These are phyloP conservation scores for Calosoma granatense DNA, from an alignment of 1,140 invertebrate genomes.

Conservation along the genomic window DNA sequence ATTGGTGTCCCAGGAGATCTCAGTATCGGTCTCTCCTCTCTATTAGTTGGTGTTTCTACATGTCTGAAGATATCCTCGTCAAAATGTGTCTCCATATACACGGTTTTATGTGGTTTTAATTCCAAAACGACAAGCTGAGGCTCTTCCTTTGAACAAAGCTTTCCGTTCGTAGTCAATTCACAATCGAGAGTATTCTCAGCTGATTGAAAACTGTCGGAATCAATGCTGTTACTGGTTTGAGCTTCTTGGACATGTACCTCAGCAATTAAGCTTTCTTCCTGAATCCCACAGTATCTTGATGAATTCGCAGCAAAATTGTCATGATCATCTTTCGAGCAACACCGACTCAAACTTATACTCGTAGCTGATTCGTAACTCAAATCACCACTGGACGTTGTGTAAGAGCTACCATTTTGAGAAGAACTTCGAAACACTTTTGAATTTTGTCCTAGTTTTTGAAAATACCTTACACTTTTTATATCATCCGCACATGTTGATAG, in stretches of 20 bases:
- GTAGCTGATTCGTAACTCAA: slow-evolving; percentile 42
- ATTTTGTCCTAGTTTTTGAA: slow-evolving; percentile 41
- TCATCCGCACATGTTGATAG: slow-evolving; percentile 55
- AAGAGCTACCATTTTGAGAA: slow-evolving; percentile 14
- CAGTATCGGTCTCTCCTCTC: not conserved
- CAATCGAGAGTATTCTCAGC: slow-evolving; percentile 36
- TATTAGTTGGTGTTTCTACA: not conserved
- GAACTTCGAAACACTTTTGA: slow-evolving; percentile 18
- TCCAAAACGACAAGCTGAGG: no score
- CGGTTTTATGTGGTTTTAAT: slow-evolving; percentile 18
- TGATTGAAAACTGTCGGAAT: slow-evolving; percentile 31
- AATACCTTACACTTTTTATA: slow-evolving; percentile 45
- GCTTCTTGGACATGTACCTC: not conserved
- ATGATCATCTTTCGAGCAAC: slow-evolving; percentile 23
- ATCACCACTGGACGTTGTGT: slow-evolving; percentile 38
- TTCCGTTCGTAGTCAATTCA: slow-evolving; percentile 19
- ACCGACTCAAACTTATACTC: slow-evolving; percentile 27
- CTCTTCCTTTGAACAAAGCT: no score
- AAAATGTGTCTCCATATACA: slow-evolving; percentile 29
- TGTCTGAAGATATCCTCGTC: slow-evolving; percentile 20
- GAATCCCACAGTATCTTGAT: slow-evolving; percentile 18
- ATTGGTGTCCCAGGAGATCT: not conserved
- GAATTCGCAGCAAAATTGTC: not conserved
- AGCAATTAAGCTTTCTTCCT: not conserved
- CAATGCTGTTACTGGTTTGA: not conserved